phyloP scores from a whole-genome alignment of 1,140 invertebrate species.

The Idris sp. region DNA sequence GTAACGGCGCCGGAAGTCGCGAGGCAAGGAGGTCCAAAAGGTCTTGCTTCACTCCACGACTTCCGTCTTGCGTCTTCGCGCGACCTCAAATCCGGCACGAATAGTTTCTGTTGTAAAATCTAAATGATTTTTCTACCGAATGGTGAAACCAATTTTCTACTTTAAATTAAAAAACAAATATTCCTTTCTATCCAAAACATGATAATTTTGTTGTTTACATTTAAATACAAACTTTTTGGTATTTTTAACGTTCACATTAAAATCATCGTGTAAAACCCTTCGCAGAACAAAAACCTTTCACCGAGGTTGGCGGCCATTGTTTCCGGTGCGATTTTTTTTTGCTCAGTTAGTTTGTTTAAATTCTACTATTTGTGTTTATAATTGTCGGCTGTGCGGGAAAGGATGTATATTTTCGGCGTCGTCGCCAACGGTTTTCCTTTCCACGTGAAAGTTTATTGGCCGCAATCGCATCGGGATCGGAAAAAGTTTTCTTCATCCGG shows the following conservation, averaged over 20 bases:
- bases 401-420: slow-evolving; percentile 31
- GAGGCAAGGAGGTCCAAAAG: slow-evolving; percentile 61
- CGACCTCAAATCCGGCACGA: slow-evolving; percentile 40
- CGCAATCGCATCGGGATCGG: slow-evolving; percentile 21
- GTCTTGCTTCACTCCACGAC: slow-evolving; percentile 61
- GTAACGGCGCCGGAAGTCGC: slow-evolving; percentile 62
- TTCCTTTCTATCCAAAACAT: too few relatives aligned
- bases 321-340: slow-evolving; percentile 34
- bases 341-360: slow-evolving; percentile 23
- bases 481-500: slow-evolving; percentile 51
- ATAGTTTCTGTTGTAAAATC: slow-evolving; percentile 9
- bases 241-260: too few relatives aligned
- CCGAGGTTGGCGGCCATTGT: slow-evolving; percentile 26
- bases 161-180: too few relatives aligned
- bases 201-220: too few relatives aligned
- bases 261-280: slow-evolving; percentile 53
- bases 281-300: slow-evolving; percentile 54
- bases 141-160: too few relatives aligned
- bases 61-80: slow-evolving; percentile 52
- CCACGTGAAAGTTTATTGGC: slow-evolving; percentile 54
- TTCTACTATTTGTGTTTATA: slow-evolving; percentile 26
- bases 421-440: slow-evolving; percentile 39
- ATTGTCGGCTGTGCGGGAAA: slow-evolving; percentile 31
- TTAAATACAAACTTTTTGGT: too few relatives aligned
- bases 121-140: neutral